Base-by-base conservation (phyloP, 1,140 invertebrate species). In the Cepaea nemoralis region DNA sequence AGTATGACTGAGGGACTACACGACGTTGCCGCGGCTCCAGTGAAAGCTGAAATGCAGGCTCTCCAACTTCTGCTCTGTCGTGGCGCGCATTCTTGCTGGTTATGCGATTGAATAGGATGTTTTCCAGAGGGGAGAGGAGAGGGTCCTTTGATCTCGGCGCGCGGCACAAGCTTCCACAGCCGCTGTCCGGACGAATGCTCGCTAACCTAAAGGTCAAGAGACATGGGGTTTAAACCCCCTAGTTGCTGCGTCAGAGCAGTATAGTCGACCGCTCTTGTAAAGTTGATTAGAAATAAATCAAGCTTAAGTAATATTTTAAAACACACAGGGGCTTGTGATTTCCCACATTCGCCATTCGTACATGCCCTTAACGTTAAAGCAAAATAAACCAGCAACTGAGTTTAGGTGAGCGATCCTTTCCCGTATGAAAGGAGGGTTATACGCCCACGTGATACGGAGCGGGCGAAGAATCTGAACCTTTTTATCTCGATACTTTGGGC, bases 31-130 rank as follows among this genome's bases (percentile, higher is more conserved):
- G 40, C 31, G 63, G 63, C 75, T 70, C 48, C 80, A 80, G 71
- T 69, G 40, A 73, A 73, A 33, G 31, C 37, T 27, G 27, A 63
- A 71, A 39, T 55, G 35, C 42, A 71, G 19, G 71, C 40, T 48
- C 24, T 24, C 71, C 71, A 48, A 48, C 71, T 82, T 67, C 59
- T 69, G 77, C 48, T 67, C 69, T 82, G 85, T 83, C 81, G 85
- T 82, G 83, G 76, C 71, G 81, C 83, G 78, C 85, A 87, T 85
- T 86, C 84, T 83, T 86, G 83, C 84, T 83, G 85, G 83, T 84
- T 86, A 85, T 86, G 85, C 83, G 87, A 83, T 83, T 85, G 83
- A 83, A 86, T 85, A 85, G 84, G 83, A 88, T 87, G 87, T 88
- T 88, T 87, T 86, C 81, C 31, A 31, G 40, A 63, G 71, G 37